Base-by-base conservation (phyloP, 2,888 invertebrate species). In the Caenorhabditis imperialis region DNA sequence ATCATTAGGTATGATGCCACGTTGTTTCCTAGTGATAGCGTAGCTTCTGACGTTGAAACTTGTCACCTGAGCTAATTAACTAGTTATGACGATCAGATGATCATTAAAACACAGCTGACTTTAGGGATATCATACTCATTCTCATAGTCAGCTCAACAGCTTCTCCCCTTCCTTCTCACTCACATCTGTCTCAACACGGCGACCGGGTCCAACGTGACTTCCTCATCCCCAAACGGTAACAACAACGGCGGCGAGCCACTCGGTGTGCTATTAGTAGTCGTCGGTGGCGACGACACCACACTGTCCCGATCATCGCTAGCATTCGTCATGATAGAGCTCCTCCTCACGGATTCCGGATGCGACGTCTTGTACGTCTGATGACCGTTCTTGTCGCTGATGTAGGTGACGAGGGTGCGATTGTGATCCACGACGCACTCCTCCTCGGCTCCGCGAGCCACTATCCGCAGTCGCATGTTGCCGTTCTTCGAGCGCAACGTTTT, bases 401-500 rank as follows among this genome's bases (percentile, higher is more conserved):
- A 74, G 54, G 58, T 67, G 23, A 79, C 72, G 7, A 62, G 51
- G 5, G 63, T 60, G 8, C 70, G 73, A 40, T 57, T 51, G n/a
- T 25, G 1, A 3, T 47, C 45, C 4, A 55, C 67, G 47, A 45
- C 14, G 0, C 7, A 20, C 40, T 55, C 38, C 27, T 60, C 62
- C 14, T 51, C 40, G 35, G 38, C 53, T 60, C 76, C 75, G 10
- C 30, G 30, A 30, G 82, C 72, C 0, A 81, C 67, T 42, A 82
- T 82, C 8, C 80, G 58, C 8, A 82, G 60, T 8, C 82, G 62
- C 70, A 78, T 77, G 57, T 82, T 82, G 7, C 82, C 82, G 47
- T 82, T 82, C 60, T 82, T 82, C 1, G 77, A 77, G 8, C 77
- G 74, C 16, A 82, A 67, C 12, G 80, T 78, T 53, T 79, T 69